These are phyloP conservation scores for Ochropleura leucogaster DNA, from an alignment of 2,888 invertebrate genomes.

Conservation along the genomic window DNA sequence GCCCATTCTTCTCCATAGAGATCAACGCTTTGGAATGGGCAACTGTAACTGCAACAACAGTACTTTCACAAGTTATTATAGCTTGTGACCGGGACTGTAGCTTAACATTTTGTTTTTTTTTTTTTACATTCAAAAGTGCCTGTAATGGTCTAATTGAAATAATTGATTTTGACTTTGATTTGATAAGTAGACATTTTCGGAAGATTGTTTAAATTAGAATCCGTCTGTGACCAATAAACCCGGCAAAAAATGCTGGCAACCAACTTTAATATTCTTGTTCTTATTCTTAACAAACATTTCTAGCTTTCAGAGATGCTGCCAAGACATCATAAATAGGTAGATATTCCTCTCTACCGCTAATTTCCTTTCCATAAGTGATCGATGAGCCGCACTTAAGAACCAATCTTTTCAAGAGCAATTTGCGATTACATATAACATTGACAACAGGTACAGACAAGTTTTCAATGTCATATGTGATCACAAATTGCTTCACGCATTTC, in stretches of 20 bases:
- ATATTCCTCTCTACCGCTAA: not conserved
- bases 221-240: not conserved
- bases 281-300: not conserved
- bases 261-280: not conserved
- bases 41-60: too few species aligned
- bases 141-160: too few species aligned
- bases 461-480: too few species aligned
- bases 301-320: not conserved
- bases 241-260: not conserved
- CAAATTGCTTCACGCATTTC: too few species aligned
- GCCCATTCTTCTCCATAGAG: too few species aligned
- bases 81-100: too few species aligned
- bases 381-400: not conserved
- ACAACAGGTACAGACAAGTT: not conserved
- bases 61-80: too few species aligned
- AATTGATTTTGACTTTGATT: too few species aligned
- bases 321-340: not conserved
- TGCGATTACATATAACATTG: conserved; percentile 12
- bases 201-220: not conserved
- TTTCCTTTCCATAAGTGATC: not conserved
- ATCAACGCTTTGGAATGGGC: too few species aligned
- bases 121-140: too few species aligned
- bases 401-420: conserved; percentile 30
- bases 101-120: too few species aligned
- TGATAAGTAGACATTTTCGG: too few species aligned